A percentile compares a stretch with the other conserved stretches of the same genome.
phyloP scores from a whole-genome alignment of 2,113 vertebrate genomes.

The Cyanoramphus novaezelandiae region DNA sequence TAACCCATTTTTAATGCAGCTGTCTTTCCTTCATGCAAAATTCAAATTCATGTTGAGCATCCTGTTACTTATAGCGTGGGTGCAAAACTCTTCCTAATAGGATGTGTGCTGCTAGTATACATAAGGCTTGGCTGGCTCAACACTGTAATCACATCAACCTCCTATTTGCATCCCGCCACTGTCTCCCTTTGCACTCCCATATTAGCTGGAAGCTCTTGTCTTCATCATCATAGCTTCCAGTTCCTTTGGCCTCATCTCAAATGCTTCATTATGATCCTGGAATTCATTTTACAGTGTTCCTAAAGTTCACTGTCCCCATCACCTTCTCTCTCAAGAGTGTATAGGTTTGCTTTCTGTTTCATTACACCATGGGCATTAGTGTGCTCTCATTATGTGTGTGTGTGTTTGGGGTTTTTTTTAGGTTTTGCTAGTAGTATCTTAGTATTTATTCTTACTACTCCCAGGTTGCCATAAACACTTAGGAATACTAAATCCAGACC shows the following conservation, averaged over 20 bases:
- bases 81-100: neutral
- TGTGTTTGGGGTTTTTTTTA: no score
- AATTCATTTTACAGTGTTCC: neutral
- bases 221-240: neutral
- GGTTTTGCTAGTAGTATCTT: neutral
- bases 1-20: neutral
- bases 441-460: neutral
- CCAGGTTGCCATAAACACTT: neutral
- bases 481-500: neutral
- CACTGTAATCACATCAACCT: neutral
- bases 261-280: neutral
- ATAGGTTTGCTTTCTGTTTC: neutral
- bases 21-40: neutral
- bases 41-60: neutral
- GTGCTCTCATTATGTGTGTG: fast-evolving
- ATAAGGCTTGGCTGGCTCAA: neutral
- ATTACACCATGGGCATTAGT: neutral
- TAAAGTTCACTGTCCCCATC: neutral
- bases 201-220: neutral
- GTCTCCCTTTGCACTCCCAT: neutral
- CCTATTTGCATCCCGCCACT: neutral
- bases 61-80: neutral
- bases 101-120: neutral
- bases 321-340: neutral
- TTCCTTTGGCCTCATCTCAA: neutral